These are phyloP conservation scores for Pachycephus smyrnensis DNA, from an alignment of 2,888 invertebrate genomes.

Conservation along the genomic window DNA sequence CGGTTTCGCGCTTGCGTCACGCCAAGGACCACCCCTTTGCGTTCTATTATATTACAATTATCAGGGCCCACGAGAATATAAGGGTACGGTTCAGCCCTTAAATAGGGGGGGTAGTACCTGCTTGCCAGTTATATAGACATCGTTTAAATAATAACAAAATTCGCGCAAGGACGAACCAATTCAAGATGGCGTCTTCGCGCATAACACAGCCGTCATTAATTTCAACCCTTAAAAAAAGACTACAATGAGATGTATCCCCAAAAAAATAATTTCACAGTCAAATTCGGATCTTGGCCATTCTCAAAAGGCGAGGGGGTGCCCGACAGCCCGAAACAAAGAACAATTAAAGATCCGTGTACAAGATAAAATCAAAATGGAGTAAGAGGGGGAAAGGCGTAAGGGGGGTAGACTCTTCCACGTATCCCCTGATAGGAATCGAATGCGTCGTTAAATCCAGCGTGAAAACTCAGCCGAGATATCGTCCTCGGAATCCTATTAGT, in stretches of 20 bases:
- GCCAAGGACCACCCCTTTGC: conserved; percentile 28
- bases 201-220: no score
- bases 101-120: conserved; percentile 7
- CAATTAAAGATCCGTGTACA: not conserved
- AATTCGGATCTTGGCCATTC: not conserved
- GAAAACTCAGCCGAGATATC: conserved; percentile 38
- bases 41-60: conserved; percentile 50
- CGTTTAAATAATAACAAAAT: not conserved
- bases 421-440: conserved; percentile 35
- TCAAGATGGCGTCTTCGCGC: no score
- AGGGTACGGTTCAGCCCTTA: conserved; percentile 8
- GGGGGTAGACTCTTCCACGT: conserved; percentile 12
- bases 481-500: conserved; percentile 50
- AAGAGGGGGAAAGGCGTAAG: not conserved
- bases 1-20: conserved; percentile 44
- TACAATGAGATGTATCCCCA: no score
- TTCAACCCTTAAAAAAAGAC: no score
- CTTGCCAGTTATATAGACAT: not conserved
- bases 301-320: not conserved
- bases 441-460: conserved; percentile 45
- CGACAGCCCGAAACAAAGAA: not conserved
- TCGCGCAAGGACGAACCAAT: not conserved
- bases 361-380: not conserved
- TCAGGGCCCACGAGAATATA: conserved; percentile 7
- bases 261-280: not conserved